These are phyloP conservation scores for Esox masquinongy DNA, from an alignment of 2,797 vertebrate species.

Conservation along the genomic window DNA sequence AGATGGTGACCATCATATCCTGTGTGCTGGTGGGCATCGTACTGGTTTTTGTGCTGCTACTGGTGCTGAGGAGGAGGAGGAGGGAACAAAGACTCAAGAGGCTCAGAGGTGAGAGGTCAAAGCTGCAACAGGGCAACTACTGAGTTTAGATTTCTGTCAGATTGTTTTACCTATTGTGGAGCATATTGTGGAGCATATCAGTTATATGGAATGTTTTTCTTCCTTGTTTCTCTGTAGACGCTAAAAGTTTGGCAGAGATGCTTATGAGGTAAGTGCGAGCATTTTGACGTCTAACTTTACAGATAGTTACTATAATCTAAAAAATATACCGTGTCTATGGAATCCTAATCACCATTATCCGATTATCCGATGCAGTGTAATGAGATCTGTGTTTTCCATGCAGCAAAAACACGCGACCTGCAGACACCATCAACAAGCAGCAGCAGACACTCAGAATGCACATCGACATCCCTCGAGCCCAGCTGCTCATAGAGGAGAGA, in stretches of 20 bases:
- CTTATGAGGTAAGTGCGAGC: constrained; percentile 90
- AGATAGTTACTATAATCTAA: background rate
- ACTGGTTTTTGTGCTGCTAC: constrained; percentile 87
- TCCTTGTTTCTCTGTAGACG: constrained; percentile 83
- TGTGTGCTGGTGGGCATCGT: constrained; percentile 91
- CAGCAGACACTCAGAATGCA: constrained; percentile 97
- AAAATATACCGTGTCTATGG: background rate
- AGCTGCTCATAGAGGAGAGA: constrained; percentile 95
- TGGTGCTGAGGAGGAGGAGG: constrained; percentile 89
- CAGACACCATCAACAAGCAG: constrained; percentile 94
- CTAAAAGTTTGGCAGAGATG: constrained; percentile 98
- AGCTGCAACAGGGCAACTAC: background rate
- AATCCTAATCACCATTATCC: background rate
- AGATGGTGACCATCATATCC: constrained; percentile 98
- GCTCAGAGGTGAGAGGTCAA: constrained; percentile 84
- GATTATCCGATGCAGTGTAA: too few relatives aligned
- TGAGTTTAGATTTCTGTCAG: background rate
- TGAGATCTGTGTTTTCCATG: constrained; percentile 36
- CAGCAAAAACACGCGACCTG: constrained; percentile 98
- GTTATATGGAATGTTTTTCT: background rate
- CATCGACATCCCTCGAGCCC: constrained; percentile 95
- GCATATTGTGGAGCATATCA: background rate
- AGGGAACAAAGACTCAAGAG: constrained; percentile 95
- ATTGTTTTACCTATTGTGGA: background rate
- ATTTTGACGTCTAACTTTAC: background rate